phyloP scores from a whole-genome alignment of 2,113 vertebrate species.

The Lepus timidus region DNA sequence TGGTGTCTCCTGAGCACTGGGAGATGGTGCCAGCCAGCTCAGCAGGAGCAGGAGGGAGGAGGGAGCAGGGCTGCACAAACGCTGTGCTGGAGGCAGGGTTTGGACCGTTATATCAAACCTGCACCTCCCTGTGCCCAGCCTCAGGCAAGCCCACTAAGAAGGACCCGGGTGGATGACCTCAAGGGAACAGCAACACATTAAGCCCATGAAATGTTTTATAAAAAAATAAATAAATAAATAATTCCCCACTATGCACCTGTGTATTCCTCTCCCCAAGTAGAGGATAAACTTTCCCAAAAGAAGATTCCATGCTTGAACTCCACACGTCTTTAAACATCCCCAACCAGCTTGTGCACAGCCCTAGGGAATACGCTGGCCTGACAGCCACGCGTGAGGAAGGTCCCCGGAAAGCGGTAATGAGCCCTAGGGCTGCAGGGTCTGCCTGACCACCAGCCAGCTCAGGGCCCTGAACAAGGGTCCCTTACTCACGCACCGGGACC shows the following conservation, averaged over 20 bases:
- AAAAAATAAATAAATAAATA: neutral
- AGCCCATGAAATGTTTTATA: neutral
- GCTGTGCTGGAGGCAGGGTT: fast-evolving
- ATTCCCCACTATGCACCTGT: neutral
- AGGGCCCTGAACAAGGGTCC: neutral
- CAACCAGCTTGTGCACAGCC: neutral
- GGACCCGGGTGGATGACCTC: neutral
- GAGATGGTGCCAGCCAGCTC: neutral
- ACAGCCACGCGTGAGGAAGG: neutral
- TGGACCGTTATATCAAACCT: neutral
- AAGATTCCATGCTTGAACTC: neutral
- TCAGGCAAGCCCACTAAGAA: neutral
- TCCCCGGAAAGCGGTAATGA: neutral
- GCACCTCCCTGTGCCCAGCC: neutral
- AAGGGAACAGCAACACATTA: neutral
- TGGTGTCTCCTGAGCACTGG: neutral
- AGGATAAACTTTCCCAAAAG: slow-evolving; percentile 34
- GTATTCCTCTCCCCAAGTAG: neutral
- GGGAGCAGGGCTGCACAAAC: neutral
- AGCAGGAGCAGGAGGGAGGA: no score
- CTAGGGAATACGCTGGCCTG: neutral
- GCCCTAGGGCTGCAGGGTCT: neutral
- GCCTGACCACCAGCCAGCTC: neutral
- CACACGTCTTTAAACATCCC: neutral
- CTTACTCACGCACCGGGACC: neutral